These are phyloP conservation scores for Acanthopleura granulata DNA, from an alignment of 2,888 invertebrate species.

Conservation along the genomic window DNA sequence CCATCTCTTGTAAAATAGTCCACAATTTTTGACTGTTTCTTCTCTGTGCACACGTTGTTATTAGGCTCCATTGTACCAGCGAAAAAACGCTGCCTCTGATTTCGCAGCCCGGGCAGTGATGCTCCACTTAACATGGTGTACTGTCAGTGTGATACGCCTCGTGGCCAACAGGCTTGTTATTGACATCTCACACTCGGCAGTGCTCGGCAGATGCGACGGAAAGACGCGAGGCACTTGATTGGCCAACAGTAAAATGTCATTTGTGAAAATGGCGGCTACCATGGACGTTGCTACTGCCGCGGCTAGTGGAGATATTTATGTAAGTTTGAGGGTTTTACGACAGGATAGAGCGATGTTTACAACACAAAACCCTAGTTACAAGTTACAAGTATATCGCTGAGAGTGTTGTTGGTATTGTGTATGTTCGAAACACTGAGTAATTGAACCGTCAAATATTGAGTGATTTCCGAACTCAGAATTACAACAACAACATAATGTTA, in stretches of 20 bases:
- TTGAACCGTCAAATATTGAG: too few species aligned
- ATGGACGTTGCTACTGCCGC: conserved; percentile 58
- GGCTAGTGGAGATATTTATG: conserved; percentile 58
- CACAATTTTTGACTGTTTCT: background rate
- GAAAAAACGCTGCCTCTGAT: too few species aligned
- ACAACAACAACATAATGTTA: too few species aligned
- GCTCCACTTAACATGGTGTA: too few species aligned
- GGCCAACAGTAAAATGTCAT: too few species aligned
- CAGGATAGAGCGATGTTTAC: background rate
- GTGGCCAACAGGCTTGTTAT: background rate
- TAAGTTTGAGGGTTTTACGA: conserved; percentile 30
- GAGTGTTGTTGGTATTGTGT: too few species aligned
- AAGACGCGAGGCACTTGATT: too few species aligned
- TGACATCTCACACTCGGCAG: conserved; percentile 4
- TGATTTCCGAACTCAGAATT: too few species aligned
- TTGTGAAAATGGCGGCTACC: conserved; percentile 51
- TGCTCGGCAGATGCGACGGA: background rate
- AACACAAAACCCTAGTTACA: background rate
- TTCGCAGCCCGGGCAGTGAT: too few species aligned
- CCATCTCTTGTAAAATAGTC: background rate
- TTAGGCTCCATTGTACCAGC: conserved; percentile 25
- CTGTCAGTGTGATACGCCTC: background rate
- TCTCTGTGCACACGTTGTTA: conserved; percentile 20
- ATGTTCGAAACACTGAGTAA: too few species aligned
- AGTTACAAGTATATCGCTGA: too few species aligned